These are phyloP conservation scores for Semaprochilodus insignis DNA, from an alignment of 2,797 vertebrate genomes.

Conservation along the genomic window DNA sequence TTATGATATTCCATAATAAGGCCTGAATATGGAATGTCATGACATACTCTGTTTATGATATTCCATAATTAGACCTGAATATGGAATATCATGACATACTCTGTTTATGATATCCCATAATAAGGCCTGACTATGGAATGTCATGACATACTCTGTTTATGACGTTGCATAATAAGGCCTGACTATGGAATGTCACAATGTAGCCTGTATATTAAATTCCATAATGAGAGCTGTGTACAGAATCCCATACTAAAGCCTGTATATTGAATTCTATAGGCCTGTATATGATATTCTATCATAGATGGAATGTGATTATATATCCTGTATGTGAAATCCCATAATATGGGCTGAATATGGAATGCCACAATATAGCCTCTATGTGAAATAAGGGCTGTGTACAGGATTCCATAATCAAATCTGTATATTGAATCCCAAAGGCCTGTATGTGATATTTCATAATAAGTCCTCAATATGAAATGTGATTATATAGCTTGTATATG, in stretches of 20 bases:
- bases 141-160: neutral
- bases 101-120: neutral
- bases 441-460: no score
- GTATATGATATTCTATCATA: neutral
- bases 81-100: neutral
- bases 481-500: no score
- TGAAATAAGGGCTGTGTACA: neutral
- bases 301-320: neutral
- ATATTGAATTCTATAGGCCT: neutral
- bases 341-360: neutral
- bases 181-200: neutral
- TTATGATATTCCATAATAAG: no score
- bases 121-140: neutral
- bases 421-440: neutral
- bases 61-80: neutral
- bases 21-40: neutral
- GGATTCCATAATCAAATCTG: no score
- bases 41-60: neutral
- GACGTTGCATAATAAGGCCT: no score
- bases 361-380: neutral
- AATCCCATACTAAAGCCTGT: neutral
- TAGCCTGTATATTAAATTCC: constrained; percentile 3
- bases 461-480: no score
- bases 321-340: neutral
- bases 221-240: neutral